Conservation (phyloP, 2,113 vertebrate species). For the Rhegmatorhina hoffmannsi region DNA sequence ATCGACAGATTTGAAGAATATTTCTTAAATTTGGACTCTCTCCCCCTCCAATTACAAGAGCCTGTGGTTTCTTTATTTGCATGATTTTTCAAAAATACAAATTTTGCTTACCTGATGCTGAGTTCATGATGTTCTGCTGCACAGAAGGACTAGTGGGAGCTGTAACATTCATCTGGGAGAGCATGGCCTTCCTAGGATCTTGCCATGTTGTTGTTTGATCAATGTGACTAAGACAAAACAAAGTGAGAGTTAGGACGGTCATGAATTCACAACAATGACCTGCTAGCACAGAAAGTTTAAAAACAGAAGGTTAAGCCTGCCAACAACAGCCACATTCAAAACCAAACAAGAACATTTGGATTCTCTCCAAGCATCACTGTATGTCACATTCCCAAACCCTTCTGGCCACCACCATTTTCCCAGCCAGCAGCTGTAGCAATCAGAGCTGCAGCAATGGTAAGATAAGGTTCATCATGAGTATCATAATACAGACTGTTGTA, state of each 20-base stretch:
- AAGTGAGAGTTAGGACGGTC: slow-evolving; percentile 45
- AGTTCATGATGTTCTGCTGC: slow-evolving; percentile 90
- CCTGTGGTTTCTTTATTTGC: not conserved
- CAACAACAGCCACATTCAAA: not conserved
- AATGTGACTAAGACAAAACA: slow-evolving; percentile 85
- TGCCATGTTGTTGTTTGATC: slow-evolving; percentile 98
- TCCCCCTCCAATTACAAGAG: not conserved
- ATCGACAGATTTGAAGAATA: not conserved
- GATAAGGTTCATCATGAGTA: not conserved
- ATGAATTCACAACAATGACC: not conserved
- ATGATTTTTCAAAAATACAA: not conserved
- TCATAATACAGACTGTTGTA: not conserved
- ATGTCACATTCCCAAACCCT: not conserved
- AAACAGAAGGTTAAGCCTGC: not conserved
- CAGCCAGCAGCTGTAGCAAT: not conserved
- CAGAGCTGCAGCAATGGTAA: not conserved
- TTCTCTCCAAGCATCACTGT: not conserved
- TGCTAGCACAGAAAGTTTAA: not conserved
- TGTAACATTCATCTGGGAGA: slow-evolving; percentile 89
- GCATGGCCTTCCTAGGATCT: slow-evolving; percentile 93
- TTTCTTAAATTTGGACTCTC: not conserved
- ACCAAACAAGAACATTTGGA: not conserved
- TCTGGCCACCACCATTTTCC: not conserved
- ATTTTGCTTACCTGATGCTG: slow-evolving; percentile 83
- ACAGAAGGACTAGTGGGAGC: slow-evolving; percentile 87